phyloP scores from a whole-genome alignment of 2,113 vertebrate species.

The Shinisaurus crocodilurus region DNA sequence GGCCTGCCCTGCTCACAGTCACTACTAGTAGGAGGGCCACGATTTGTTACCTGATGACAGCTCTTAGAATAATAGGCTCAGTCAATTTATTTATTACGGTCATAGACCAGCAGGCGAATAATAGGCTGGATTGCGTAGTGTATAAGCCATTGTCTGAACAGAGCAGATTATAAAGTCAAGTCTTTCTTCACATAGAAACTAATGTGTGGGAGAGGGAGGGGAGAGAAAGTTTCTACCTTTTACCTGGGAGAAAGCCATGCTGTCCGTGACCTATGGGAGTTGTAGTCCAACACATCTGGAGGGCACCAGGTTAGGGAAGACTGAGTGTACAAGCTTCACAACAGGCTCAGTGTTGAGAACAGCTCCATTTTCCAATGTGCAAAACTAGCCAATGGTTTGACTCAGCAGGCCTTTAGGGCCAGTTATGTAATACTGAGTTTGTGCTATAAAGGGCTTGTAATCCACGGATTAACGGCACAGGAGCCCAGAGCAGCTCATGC shows the following conservation, averaged over 20 bases:
- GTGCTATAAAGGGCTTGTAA: constrained; percentile 57
- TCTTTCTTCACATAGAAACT: background rate
- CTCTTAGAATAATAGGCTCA: too few relatives aligned
- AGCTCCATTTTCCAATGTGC: background rate
- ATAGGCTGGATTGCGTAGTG: background rate
- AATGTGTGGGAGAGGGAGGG: too few relatives aligned
- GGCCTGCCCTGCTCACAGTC: background rate
- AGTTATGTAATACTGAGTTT: constrained; percentile 50
- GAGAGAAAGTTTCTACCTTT: background rate
- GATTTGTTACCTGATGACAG: background rate
- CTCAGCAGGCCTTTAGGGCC: constrained; percentile 25
- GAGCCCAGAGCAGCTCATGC: constrained; percentile 10
- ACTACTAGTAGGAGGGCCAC: background rate
- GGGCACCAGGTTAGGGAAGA: too few relatives aligned
- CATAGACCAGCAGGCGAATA: too few relatives aligned
- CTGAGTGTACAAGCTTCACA: background rate
- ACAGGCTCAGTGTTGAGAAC: constrained; percentile 24
- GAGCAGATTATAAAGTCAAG: background rate
- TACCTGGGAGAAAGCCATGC: background rate
- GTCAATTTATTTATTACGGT: too few relatives aligned
- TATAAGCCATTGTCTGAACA: background rate
- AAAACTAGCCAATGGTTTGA: constrained; percentile 40
- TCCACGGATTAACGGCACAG: constrained; percentile 56
- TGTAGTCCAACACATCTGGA: too few relatives aligned
- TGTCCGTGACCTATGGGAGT: too few relatives aligned